These are phyloP conservation scores for Crotalus helleri DNA, from an alignment of 2,113 vertebrate genomes.

Conservation along the genomic window DNA sequence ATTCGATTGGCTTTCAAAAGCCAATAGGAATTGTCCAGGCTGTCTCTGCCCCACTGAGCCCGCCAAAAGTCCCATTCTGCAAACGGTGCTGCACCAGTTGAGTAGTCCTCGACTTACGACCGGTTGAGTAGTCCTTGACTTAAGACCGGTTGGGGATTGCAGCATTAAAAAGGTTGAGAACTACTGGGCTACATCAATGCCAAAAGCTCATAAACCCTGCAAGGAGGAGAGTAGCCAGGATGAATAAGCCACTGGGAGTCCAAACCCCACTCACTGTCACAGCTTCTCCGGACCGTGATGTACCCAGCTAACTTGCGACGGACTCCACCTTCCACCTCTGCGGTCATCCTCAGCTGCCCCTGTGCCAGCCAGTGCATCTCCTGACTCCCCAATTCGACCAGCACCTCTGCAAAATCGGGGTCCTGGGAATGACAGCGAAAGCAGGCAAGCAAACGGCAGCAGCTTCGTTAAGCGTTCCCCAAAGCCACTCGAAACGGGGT, in stretches of 20 bases:
- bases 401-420: constrained; percentile 88
- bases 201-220: neutral
- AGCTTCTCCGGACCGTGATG: constrained; percentile 85
- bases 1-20: too few species aligned
- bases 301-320: constrained; percentile 76
- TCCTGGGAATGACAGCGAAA: constrained; percentile 68
- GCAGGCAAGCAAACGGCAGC: neutral
- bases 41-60: too few species aligned
- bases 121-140: too few species aligned
- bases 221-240: neutral
- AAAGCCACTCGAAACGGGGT: neutral
- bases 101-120: too few species aligned
- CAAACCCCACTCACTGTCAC: constrained; percentile 83
- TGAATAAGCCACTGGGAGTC: too few species aligned
- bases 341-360: constrained; percentile 84
- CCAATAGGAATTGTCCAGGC: too few species aligned
- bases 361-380: constrained; percentile 91
- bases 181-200: too few species aligned
- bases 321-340: constrained; percentile 72
- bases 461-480: neutral
- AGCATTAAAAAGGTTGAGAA: too few species aligned
- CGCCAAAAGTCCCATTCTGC: too few species aligned
- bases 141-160: too few species aligned
- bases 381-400: constrained; percentile 80
- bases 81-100: too few species aligned